A percentile compares a stretch with the other conserved stretches of the same genome.
phyloP scores from a whole-genome alignment of 2,797 vertebrate species.

The Pyrocephalus nanus region DNA sequence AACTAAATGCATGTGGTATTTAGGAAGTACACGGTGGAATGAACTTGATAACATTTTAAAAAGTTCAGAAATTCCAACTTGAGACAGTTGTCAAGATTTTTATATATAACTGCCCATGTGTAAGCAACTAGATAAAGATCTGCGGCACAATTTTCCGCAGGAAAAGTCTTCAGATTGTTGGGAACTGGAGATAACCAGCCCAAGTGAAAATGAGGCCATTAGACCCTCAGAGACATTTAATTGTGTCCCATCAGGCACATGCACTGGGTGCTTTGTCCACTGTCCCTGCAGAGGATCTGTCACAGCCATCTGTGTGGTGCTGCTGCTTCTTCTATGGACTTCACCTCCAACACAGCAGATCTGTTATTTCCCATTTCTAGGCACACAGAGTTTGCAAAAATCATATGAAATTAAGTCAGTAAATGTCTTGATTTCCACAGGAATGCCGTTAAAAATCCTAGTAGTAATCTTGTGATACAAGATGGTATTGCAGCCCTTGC shows the following conservation, averaged over 20 bases:
- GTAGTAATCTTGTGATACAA: not conserved
- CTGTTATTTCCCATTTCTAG: not conserved
- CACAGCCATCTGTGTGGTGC: not conserved
- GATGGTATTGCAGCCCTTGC: not conserved
- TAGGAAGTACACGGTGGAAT: not conserved
- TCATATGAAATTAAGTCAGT: not conserved
- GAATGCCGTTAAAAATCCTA: not conserved
- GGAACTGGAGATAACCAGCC: not conserved
- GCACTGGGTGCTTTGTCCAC: not conserved
- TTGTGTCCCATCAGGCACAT: not conserved
- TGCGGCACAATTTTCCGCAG: not conserved
- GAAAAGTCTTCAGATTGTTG: not conserved
- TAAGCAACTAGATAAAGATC: not conserved
- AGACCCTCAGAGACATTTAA: not conserved
- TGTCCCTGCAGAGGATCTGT: not conserved
- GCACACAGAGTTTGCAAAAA: conserved; percentile 8
- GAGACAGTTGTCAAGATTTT: conserved; percentile 14
- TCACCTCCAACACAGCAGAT: not conserved
- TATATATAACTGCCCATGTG: conserved; percentile 21
- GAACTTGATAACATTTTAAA: conserved; percentile 24
- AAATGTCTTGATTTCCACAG: not conserved
- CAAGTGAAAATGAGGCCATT: not conserved
- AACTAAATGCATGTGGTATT: conserved; percentile 41
- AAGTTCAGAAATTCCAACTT: conserved; percentile 29
- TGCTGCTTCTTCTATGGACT: not conserved